Evolutionary conservation across 2,888 invertebrate genomes (phyloP), one percentile per base, ranked within the genome.

Genomic region (Hoplodrina ambigua): DNA sequence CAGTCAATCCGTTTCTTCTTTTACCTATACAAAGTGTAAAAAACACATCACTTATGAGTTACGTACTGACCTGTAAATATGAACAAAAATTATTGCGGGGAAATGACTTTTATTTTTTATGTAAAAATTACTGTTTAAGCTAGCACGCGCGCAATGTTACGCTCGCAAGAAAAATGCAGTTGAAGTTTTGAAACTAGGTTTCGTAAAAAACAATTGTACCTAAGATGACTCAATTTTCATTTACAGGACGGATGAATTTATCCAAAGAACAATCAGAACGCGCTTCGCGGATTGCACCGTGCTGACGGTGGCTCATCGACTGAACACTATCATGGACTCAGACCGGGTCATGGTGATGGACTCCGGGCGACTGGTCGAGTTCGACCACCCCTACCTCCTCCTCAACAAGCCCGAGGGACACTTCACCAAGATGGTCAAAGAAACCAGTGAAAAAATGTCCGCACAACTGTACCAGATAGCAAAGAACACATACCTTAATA

Each of bases 301-400:
- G 11, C 93, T 99, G 53, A 99, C 99, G 0, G 98, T 99, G 49
- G 99, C 99, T 6, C 99, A 99, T 93, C 96, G 99, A 54, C 96
- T 99, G 41, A 97, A 99, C 90, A 99, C 99, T 0, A 98, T 99
- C 77, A 99, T 99, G 97, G 99, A 99, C 92, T 98, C 98, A 0
- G 98, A 99, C 94, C 96, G 97, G 73, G 97, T 99, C 20, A 96
- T 99, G 88, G 98, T 99, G 2, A 97, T 99, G 97, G 98, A 98
- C 87, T 96, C 97, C 8, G 99, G 99, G 0, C 92, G 94, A 20
- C 96, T 98, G 69, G 97, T 97, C 68, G 98, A 98, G 92, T 98
- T 97, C 85, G 97, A 97, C 89, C 96, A 97, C 84, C 98, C 98
- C 0, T 95, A 97, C 89, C 93, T 96, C 70, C 92, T 98, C 64